Base-by-base conservation (phyloP, 2,888 invertebrate species). In the Drosophila mayaguana region DNA sequence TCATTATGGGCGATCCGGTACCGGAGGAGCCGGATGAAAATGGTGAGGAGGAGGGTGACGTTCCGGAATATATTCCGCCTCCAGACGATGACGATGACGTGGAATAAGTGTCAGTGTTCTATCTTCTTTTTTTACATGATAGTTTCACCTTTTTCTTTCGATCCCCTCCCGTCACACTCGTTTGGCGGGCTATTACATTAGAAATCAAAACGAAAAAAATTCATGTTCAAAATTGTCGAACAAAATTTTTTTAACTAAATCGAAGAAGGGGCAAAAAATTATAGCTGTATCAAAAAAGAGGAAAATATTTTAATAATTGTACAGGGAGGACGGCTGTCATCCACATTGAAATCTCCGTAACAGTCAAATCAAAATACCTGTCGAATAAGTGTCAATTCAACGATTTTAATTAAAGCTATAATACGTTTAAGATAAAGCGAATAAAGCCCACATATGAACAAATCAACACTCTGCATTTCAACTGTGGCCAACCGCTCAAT, bases 1-100 rank as follows among this genome's bases (percentile, higher is more conserved):
- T 95, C 74, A 94, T 95, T 32, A 93, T 94, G 56, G 94, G 94
- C 8, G 90, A 91, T 43, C 55, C 72, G 6, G 16, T 84, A 11
- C 78, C 74, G 2, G 88, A 81, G 8, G 73, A 75, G 32, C 61
- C 71, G 2, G 86, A 78, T 4, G 72, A 63, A 5, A 0, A 12
- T 2, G 4, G 7, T 14, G 45, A 6, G 0, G 72, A 72, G 25
- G 32, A 16, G 7, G 6, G n/a, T 1, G 1, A 0, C 11, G 6
- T 28, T 0, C 56, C 16, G 5, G 16, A 22, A 16, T 9, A 12
- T 43, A 0, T 20, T 20, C 11, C 20, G 7, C 12, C 16, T 2
- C 40, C 16, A n/a, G 40, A 16, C 1, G 48, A 11, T 2, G 72
- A 68, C 6, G 82, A 80, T 1, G 43, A 32, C 7, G 54, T 36